Percentiles rank a stretch among this genome's conserved stretches.
phyloP scores from a whole-genome alignment of 2,797 vertebrate genomes.

The Epinephelus awoara region DNA sequence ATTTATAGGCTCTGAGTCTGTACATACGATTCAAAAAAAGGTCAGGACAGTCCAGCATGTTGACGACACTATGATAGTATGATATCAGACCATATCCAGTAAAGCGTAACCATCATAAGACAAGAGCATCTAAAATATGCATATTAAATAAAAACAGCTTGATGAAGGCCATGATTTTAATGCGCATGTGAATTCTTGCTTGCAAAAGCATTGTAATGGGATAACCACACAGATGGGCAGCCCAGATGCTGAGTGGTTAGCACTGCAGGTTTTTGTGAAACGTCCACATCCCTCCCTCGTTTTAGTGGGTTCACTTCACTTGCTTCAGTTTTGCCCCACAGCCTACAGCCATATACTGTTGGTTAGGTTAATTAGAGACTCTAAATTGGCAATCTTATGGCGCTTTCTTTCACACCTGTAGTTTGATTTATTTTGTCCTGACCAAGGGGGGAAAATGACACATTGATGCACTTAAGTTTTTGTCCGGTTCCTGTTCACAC shows the following conservation, averaged over 20 bases:
- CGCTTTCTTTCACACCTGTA: no score
- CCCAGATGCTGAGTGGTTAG: conserved; percentile 49
- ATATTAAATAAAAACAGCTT: conserved; percentile 34
- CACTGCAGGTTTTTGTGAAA: conserved; percentile 16
- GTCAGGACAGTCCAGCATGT: no score
- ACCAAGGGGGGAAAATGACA: no score
- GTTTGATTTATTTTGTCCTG: no score
- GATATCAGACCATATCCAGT: background rate
- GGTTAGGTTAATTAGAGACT: background rate
- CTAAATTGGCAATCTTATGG: background rate
- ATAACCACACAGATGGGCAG: conserved; percentile 44
- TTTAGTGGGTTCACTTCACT: conserved; percentile 25
- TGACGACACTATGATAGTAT: no score
- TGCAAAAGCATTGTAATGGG: conserved; percentile 22
- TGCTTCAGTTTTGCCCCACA: background rate
- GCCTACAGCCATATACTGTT: background rate
- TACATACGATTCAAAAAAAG: no score
- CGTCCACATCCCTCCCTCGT: conserved; percentile 2
- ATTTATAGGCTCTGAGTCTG: no score
- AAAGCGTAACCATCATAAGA: background rate
- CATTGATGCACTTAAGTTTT: no score
- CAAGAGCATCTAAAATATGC: conserved; percentile 20
- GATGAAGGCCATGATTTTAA: conserved; percentile 23
- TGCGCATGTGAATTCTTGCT: conserved; percentile 28
- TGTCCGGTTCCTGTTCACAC: no score